Base-by-base conservation (phyloP, 2,797 vertebrate genomes). In the Anabas testudineus region DNA sequence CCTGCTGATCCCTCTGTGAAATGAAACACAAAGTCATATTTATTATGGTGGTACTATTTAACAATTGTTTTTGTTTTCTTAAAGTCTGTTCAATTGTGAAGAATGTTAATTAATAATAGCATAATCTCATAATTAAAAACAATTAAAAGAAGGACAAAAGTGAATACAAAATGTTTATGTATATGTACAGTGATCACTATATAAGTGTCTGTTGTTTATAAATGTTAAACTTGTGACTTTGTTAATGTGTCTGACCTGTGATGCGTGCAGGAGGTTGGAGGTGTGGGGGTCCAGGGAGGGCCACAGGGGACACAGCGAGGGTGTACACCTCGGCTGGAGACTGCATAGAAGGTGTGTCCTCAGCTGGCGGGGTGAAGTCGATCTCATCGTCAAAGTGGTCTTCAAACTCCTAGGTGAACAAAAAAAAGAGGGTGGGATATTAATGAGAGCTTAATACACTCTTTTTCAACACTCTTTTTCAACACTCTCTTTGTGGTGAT, bases 381-480 rank as follows among this genome's bases (percentile, higher is more conserved):
- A 98, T 95, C 84, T 99, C 97, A 91, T 99, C 96, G 16, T 98
- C 97, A 90, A 99, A 97, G 88, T 98, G 96, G 92, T 99, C 97
- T 90, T 99, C 97, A 90, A 99, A 99, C 82, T 99, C 97, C 97
- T 99, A 76, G 0, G 6, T 42, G 4, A 47, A 57, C 16, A 66
- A 58, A 52, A 1, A 37, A 0, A 4, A 47, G 1, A 9, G 6
- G 18, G 4, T 2, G 18, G 12, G 45, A 66, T 21, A 42, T 62
- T 41, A 47, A 7, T 13, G 32, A 39, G 32, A n/a, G n/a, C n/a
- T n/a, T n/a, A n/a, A n/a, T n/a, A n/a, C n/a, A n/a, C n/a, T n/a
- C n/a, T n/a, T n/a, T n/a, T n/a, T n/a, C n/a, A n/a, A n/a, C n/a
- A n/a, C n/a, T n/a, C n/a, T n/a, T n/a, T n/a, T n/a, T n/a, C n/a